A percentile compares a stretch with the other conserved stretches of the same genome.
Evolutionary conservation across 2,113 vertebrate species (phyloP).

Genomic region (Myotis lucifugus): DNA sequence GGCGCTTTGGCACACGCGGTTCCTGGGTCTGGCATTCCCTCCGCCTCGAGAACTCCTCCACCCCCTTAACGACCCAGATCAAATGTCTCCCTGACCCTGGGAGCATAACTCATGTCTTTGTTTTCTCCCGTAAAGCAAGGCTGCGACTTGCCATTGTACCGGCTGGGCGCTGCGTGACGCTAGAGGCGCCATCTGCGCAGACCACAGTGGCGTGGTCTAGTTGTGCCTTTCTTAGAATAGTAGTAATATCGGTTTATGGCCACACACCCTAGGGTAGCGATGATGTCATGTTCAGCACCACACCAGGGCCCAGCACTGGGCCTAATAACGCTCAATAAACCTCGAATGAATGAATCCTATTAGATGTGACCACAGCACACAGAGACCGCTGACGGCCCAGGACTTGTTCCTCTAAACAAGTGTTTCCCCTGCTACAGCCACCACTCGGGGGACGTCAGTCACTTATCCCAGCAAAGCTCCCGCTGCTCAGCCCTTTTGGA

Average conservation of each 20-base stretch:
- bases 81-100: not conserved
- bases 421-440: not conserved
- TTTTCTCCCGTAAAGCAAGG: not conserved
- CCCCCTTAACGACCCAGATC: not conserved
- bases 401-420: not conserved
- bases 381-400: not conserved
- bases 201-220: not conserved
- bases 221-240: too few species aligned
- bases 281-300: not conserved
- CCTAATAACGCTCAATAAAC: not conserved
- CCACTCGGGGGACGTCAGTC: not conserved
- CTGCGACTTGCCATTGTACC: not conserved
- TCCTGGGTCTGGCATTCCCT: not conserved
- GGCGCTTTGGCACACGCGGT: not conserved
- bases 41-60: not conserved
- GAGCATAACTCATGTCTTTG: not conserved
- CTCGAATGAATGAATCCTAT: not conserved
- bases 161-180: not conserved
- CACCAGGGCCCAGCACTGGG: not conserved
- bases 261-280: not conserved
- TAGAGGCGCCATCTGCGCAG: not conserved
- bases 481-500: not conserved
- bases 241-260: too few species aligned
- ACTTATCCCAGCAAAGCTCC: not conserved
- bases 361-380: not conserved